Conservation (phyloP, 2,888 invertebrate species). For the Drosophila vallismaia region DNA sequence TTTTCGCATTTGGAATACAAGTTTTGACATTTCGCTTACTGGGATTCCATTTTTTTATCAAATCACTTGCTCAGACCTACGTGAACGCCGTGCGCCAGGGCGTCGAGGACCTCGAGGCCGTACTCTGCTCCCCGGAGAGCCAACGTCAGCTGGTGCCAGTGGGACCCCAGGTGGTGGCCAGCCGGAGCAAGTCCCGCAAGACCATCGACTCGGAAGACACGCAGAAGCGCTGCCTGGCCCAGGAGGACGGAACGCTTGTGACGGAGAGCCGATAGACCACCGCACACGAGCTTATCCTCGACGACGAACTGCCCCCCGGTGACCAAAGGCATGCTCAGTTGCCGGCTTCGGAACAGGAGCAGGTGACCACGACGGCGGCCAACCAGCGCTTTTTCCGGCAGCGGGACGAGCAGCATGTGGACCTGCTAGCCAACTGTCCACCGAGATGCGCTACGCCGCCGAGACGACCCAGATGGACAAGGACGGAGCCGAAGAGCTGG, state of each 20-base stretch:
- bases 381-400: constrained; percentile 88
- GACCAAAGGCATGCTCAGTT: constrained; percentile 11
- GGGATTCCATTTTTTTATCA: neutral
- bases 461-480: constrained; percentile 92
- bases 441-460: constrained; percentile 92
- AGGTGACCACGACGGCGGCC: constrained; percentile 84
- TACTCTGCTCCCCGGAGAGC: constrained; percentile 87
- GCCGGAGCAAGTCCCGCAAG: constrained; percentile 90
- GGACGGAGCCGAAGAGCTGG: constrained; percentile 86
- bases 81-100: constrained; percentile 89
- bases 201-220: constrained; percentile 94
- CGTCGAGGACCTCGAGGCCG: constrained; percentile 88
- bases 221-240: constrained; percentile 89
- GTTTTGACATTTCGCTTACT: too few relatives aligned
- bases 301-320: constrained; percentile 72
- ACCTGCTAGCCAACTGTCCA: constrained; percentile 92
- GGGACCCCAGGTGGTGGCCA: constrained; percentile 90
- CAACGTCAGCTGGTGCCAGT: constrained; percentile 87
- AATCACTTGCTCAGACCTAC: constrained; percentile 86
- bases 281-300: constrained; percentile 91
- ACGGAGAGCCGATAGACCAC: constrained; percentile 93
- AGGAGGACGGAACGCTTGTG: constrained; percentile 92
- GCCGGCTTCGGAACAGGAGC: constrained; percentile 77
- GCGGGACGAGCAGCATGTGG: constrained; percentile 92
- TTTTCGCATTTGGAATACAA: too few relatives aligned